Base-by-base conservation (phyloP, 2,113 vertebrate species). In the Argyrosomus japonicus region DNA sequence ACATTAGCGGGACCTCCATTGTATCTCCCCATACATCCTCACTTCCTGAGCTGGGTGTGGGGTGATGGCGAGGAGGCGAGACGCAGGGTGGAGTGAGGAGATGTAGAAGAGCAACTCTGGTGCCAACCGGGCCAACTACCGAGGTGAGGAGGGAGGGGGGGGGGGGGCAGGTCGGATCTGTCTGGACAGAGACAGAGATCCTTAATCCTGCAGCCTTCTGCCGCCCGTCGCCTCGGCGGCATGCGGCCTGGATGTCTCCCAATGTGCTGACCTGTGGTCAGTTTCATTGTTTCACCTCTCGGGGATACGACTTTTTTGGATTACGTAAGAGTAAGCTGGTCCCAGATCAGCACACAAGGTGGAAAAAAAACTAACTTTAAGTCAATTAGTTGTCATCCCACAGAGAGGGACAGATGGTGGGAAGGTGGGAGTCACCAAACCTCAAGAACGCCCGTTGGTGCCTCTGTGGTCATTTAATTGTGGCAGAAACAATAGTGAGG, bases 161-260 rank as follows among this genome's bases (percentile, higher is more conserved):
- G 3, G 32, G 48, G 40, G 32, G 27, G 32, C 27, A 19, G 18
- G 65, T 50, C 13, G 23, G 67, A 50, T 85, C 76, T 73, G 91
- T 91, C 91, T 93, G 87, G 89, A 9, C 62, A 0, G 23, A 71
- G 87, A 73, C 69, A 61, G 79, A 75, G 76, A 81, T 85, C 83
- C 89, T 80, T 94, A 94, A 94, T 94, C 91, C 91, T 48, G 43
- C 75, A 81, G 79, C 94, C 92, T 89, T 90, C 92, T 93, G 93
- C 90, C 57, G 82, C 89, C 73, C 69, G 85, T 82, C 77, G 76
- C 69, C 61, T 63, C 47, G 53, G 75, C 68, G 54, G 60, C 14
- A 29, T 36, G 48, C 25, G 15, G 29, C 21, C 72, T 58, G 48
- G 56, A 73, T 12, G 58, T 25, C 57, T 70, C 40, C 75, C 67